A percentile compares a stretch with the other conserved stretches of the same genome.
Evolutionary conservation across 2,888 invertebrate species (phyloP).

Genomic region (Nasonia oneida): DNA sequence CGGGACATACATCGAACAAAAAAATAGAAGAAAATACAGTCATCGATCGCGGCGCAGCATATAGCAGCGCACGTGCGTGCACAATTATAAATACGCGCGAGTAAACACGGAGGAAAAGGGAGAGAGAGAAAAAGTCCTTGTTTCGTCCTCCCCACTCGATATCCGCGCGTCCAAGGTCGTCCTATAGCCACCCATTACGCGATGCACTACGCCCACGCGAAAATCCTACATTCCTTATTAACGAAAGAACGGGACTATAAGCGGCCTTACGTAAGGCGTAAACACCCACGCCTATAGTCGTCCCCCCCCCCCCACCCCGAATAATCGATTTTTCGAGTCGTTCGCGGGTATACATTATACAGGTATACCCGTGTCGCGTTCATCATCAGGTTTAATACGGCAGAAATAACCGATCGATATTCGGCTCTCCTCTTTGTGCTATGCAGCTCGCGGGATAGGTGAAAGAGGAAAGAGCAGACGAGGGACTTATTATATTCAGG

Average conservation of each 20-base stretch:
- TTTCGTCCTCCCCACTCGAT: background rate
- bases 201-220: background rate
- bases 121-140: background rate
- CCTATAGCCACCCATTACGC: background rate
- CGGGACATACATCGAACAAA: background rate
- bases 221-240: constrained; percentile 1
- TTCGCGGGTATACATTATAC: too few species aligned
- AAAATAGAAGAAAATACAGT: background rate
- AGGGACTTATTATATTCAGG: constrained; percentile 57
- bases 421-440: background rate
- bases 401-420: constrained; percentile 5
- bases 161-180: background rate
- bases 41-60: background rate
- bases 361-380: too few species aligned
- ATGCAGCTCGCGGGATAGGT: background rate
- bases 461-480: background rate
- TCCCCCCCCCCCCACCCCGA: background rate
- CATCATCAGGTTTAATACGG: background rate
- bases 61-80: constrained; percentile 10
- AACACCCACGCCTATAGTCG: background rate
- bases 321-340: background rate
- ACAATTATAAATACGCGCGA: background rate
- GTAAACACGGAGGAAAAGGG: background rate
- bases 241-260: background rate
- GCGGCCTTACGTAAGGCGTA: background rate